phyloP scores from a whole-genome alignment of 2,888 invertebrate genomes.

The Cephus nigrinus region DNA sequence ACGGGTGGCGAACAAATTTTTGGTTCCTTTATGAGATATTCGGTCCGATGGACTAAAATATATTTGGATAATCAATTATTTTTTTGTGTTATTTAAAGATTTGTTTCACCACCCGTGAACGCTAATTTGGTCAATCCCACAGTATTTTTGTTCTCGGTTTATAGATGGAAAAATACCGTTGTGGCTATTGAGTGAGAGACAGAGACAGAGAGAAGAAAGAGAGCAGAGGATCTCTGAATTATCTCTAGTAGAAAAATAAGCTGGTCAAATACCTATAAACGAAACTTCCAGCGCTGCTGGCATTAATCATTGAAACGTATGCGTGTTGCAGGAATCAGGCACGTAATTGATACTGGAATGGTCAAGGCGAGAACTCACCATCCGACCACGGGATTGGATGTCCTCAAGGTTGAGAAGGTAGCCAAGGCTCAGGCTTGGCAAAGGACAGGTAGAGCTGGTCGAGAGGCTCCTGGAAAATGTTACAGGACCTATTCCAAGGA shows the following conservation, averaged over 20 bases:
- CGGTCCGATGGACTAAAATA: no score
- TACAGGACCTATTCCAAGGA: slow-evolving; percentile 87
- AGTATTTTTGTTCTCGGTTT: no score
- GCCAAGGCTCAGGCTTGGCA: slow-evolving; percentile 96
- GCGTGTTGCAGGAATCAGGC: slow-evolving; percentile 76
- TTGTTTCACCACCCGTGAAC: no score
- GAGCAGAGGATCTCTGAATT: background rate
- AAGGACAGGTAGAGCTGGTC: slow-evolving; percentile 90
- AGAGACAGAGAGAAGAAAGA: background rate
- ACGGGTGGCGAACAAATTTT: no score
- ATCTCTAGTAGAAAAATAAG: background rate
- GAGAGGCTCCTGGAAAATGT: slow-evolving; percentile 86
- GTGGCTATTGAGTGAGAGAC: background rate
- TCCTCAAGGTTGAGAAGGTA: slow-evolving; percentile 82
- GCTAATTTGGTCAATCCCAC: no score
- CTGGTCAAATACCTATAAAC: background rate
- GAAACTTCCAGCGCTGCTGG: background rate
- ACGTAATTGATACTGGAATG: slow-evolving; percentile 91
- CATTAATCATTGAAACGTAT: background rate
- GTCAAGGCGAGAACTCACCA: slow-evolving; percentile 90
- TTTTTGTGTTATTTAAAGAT: no score
- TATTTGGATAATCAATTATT: no score
- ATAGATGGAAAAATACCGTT: background rate
- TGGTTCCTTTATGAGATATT: no score
- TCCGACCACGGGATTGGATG: slow-evolving; percentile 84